Evolutionary conservation across 2,888 invertebrate genomes (phyloP).

Genomic region (Zaprionus bogoriensis): DNA sequence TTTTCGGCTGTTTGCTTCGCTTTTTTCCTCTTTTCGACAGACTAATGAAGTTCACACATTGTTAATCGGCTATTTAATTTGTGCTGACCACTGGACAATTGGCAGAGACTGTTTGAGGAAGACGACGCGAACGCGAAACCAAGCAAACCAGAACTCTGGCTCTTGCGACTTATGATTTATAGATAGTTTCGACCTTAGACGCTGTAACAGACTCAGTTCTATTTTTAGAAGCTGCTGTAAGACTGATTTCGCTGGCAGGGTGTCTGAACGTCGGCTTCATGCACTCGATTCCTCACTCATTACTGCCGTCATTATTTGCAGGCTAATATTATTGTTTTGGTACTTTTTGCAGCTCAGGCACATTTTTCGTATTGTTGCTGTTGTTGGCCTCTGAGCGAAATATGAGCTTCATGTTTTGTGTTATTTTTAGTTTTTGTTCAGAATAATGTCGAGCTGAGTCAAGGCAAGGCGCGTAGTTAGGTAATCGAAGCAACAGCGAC

Average conservation of each 20-base stretch:
- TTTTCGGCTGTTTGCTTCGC: conserved; percentile 25
- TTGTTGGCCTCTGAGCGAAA: conserved; percentile 33
- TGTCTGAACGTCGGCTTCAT: conserved; percentile 1
- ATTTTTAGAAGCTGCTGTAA: too few species aligned
- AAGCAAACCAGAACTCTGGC: neutral
- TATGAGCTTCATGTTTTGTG: conserved; percentile 53
- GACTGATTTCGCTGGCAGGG: neutral
- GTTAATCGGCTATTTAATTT: conserved; percentile 39
- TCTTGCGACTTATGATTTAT: too few species aligned
- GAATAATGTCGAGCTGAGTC: conserved; percentile 33
- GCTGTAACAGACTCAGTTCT: too few species aligned
- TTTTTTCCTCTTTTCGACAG: conserved; percentile 22
- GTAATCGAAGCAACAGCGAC: conserved; percentile 39
- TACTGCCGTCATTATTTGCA: conserved; percentile 45
- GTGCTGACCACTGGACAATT: conserved; percentile 8
- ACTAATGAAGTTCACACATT: conserved; percentile 52
- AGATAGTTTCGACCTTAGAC: too few species aligned
- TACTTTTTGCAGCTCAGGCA: conserved; percentile 33
- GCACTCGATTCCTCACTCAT: neutral
- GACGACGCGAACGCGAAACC: neutral
- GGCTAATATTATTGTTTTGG: conserved; percentile 53
- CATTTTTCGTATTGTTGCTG: conserved; percentile 32
- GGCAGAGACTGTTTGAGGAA: too few species aligned
- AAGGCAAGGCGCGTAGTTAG: conserved; percentile 34
- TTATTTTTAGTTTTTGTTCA: conserved; percentile 44